phyloP scores from a whole-genome alignment of 1,140 invertebrate genomes.

The Drosophila saltans region DNA sequence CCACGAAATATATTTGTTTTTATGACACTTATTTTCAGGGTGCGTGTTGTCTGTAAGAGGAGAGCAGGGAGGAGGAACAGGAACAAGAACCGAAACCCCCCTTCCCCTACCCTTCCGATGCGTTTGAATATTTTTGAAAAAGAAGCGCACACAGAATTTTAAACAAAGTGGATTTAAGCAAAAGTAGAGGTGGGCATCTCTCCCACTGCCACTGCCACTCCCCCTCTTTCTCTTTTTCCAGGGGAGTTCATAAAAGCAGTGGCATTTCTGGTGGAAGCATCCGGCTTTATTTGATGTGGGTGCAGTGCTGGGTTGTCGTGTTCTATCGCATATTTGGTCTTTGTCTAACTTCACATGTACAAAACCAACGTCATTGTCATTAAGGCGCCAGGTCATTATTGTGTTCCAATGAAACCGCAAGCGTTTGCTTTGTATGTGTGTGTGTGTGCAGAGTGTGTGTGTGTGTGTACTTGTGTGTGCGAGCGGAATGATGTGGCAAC shows the following conservation, averaged over 20 bases:
- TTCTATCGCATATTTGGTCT: conserved; percentile 35
- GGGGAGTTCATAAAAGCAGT: conserved; percentile 17
- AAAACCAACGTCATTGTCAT: conserved; percentile 26
- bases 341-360: conserved; percentile 35
- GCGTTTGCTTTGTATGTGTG: conserved; percentile 1
- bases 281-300: conserved; percentile 37
- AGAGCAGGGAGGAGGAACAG: neutral
- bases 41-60: neutral
- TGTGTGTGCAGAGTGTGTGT: neutral
- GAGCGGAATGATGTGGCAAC: conserved; percentile 9
- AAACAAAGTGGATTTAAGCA: conserved; percentile 35
- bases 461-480: neutral
- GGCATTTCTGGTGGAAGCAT: conserved; percentile 14
- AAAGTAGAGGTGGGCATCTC: neutral
- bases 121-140: conserved; percentile 61
- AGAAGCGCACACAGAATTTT: conserved; percentile 52
- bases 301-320: conserved; percentile 11
- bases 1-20: conserved; percentile 25
- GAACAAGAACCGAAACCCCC: no score
- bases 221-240: neutral
- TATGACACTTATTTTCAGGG: conserved; percentile 28
- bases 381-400: conserved; percentile 40
- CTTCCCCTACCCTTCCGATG: conserved; percentile 17
- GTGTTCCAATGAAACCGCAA: conserved; percentile 14
- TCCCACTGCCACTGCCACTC: neutral